Percentiles rank a stretch among this genome's conserved stretches.
Conservation (phyloP, 1,140 invertebrate species). For the Lepidurus packardi region DNA sequence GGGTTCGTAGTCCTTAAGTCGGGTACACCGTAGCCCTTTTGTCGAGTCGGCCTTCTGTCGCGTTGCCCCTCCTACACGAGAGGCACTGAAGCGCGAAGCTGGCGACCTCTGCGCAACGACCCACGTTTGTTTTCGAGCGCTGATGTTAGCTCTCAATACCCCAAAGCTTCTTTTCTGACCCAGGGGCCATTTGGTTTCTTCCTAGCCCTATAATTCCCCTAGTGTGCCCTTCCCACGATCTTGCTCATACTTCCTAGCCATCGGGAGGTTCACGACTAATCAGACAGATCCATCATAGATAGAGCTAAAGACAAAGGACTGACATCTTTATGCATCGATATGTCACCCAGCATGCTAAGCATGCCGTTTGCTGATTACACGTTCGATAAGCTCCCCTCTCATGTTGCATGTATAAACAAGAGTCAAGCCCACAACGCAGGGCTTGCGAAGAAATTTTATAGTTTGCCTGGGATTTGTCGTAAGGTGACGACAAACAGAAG, state of each 20-base stretch:
- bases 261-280: background rate
- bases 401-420: background rate
- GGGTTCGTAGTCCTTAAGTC: too few species aligned
- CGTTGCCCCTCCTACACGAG: too few species aligned
- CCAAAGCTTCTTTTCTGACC: too few species aligned
- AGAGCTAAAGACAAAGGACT: background rate
- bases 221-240: background rate
- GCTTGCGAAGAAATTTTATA: background rate
- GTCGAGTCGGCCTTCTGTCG: too few species aligned
- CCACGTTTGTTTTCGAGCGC: too few species aligned
- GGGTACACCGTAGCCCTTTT: too few species aligned
- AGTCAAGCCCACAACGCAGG: background rate
- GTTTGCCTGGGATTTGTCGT: background rate
- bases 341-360: background rate
- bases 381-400: background rate
- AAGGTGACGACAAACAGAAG: background rate
- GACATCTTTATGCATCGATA: background rate
- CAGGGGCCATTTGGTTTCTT: too few species aligned
- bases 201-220: too few species aligned
- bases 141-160: too few species aligned
- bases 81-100: too few species aligned
- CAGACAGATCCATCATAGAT: constrained; percentile 5
- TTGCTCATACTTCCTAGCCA: background rate
- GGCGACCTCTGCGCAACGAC: too few species aligned
- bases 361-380: background rate